A percentile compares a stretch with the other conserved stretches of the same genome.
Conservation (phyloP, 2,797 vertebrate species). For the Strix occidentalis region DNA sequence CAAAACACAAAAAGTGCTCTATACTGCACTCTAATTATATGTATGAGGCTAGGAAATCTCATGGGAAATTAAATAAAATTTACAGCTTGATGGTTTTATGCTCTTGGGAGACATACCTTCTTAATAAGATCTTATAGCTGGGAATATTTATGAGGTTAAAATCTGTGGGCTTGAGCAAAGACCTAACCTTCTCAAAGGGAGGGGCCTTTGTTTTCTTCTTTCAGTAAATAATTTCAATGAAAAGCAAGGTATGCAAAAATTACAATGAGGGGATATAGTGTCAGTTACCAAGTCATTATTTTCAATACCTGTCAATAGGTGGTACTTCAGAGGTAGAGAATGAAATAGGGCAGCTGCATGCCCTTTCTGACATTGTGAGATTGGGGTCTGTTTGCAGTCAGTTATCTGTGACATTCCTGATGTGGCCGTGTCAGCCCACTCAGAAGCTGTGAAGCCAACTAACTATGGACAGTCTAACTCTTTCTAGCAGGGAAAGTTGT, state of each 20-base stretch:
- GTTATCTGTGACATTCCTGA: background rate
- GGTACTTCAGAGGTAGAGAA: conserved; percentile 1
- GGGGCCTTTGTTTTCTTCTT: conserved; percentile 45
- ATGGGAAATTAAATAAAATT: conserved; percentile 99
- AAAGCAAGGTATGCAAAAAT: conserved; percentile 40
- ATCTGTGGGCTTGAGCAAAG: conserved; percentile 81
- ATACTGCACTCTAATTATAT: conserved; percentile 97
- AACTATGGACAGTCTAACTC: background rate
- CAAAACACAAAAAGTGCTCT: conserved; percentile 92
- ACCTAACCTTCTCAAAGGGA: conserved; percentile 76
- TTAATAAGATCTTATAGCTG: conserved; percentile 96
- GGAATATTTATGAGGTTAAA: conserved; percentile 91
- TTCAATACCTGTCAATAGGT: conserved; percentile 35
- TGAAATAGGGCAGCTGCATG: background rate
- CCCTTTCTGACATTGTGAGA: background rate
- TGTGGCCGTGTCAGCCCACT: background rate
- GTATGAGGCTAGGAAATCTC: conserved; percentile 93
- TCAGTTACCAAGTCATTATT: conserved; percentile 17
- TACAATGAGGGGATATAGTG: background rate
- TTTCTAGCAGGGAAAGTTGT: background rate
- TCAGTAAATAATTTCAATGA: conserved; percentile 61
- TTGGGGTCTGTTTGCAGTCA: background rate
- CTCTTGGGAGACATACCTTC: conserved; percentile 93
- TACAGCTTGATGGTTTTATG: conserved; percentile 92
- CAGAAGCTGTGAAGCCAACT: background rate